Base-by-base conservation (phyloP, 1,140 invertebrate species). In the Theocolax elegans region DNA sequence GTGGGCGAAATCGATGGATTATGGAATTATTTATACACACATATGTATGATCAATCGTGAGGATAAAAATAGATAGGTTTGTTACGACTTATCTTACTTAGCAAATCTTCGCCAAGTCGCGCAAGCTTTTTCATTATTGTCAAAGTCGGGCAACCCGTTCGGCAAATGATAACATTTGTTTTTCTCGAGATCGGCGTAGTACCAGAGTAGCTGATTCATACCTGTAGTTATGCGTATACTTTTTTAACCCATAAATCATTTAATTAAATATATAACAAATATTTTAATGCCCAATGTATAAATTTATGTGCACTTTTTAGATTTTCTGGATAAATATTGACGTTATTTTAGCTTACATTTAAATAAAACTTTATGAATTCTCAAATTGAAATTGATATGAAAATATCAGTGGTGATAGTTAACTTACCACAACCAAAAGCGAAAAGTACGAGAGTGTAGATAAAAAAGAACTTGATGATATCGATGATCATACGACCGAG, bases 171-270 rank as follows among this genome's bases (percentile, higher is more conserved):
- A 93, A 80, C 95, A 97, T 78, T 94, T 94, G 49, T 89, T 88
- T 78, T 92, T 93, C 78, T 96, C 93, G 74, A 95, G 85, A 74
- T 95, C 93, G n/a, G 95, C 94, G 79, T 97, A 98, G 81, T 97
- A 98, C 96, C 95, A 97, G 77, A 97, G 89, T 46, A 98, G 82
- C 80, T 98, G 95, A 85, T 97, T 98, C 73, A 98, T 87, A 73
- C 92, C 91, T 92, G 15, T 1, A 15, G n/a, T n/a, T n/a, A n/a
- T n/a, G n/a, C n/a, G n/a, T n/a, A n/a, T n/a, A n/a, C n/a, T n/a
- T n/a, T n/a, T n/a, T n/a, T n/a, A n/a, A n/a, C 4, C 4, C 31
- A 35, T 35, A 35, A 35, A 35, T n/a, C 4, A 35, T 10, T 35
- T 6, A 35, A 6, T 35, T 35, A 35, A 35, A 35, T 35, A 35